Conservation (phyloP, 2,888 invertebrate genomes). For the Erpobdella octoculata region DNA sequence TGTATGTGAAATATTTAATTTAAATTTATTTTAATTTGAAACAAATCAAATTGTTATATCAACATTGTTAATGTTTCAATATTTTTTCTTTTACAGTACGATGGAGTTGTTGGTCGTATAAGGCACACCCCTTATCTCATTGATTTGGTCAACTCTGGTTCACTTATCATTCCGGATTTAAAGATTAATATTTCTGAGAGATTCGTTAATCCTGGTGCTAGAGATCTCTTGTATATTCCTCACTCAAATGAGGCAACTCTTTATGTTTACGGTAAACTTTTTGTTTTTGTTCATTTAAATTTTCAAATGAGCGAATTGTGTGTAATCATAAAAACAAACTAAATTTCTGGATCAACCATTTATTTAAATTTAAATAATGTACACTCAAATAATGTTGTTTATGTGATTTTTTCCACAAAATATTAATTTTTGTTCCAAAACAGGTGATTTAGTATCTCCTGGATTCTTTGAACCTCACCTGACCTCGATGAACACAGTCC, state of each 20-base stretch:
- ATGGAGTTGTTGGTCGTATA: constrained; percentile 77
- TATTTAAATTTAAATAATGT: background rate
- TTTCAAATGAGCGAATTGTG: background rate
- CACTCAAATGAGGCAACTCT: constrained; percentile 69
- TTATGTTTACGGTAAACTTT: constrained; percentile 30
- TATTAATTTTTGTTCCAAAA: background rate
- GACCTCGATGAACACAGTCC: constrained; percentile 50
- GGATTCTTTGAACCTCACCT: constrained; percentile 53
- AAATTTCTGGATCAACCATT: background rate
- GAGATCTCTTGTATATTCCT: constrained; percentile 82
- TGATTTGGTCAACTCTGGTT: constrained; percentile 70
- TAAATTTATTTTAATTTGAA: background rate
- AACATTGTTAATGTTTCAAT: background rate
- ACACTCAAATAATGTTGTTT: background rate
- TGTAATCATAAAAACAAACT: too few species aligned
- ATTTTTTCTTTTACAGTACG: constrained; percentile 51
- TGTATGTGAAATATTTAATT: constrained; percentile 10
- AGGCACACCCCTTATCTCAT: constrained; percentile 81
- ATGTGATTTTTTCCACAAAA: background rate
- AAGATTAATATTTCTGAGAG: constrained; percentile 87
- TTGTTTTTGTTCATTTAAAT: background rate
- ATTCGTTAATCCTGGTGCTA: constrained; percentile 82
- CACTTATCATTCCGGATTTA: constrained; percentile 86
- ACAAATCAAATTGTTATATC: too few species aligned
- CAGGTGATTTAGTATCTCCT: constrained; percentile 58